These are phyloP conservation scores for Drosophila bifasciata DNA, from an alignment of 1,140 invertebrate genomes.

Conservation along the genomic window DNA sequence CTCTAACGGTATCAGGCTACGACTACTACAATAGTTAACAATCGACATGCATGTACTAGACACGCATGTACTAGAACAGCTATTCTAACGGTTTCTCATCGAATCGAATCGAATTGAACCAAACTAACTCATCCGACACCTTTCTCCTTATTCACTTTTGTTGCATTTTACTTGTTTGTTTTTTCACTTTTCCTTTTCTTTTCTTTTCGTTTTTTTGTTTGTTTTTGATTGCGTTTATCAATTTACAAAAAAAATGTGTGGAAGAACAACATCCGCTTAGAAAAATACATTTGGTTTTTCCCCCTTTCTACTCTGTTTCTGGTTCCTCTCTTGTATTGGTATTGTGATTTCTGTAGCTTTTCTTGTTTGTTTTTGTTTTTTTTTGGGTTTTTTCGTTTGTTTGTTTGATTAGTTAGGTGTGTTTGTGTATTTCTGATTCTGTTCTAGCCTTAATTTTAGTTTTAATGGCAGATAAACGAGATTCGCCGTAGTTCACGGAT, in stretches of 20 bases:
- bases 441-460: conserved; percentile 43
- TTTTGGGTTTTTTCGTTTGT: conserved; percentile 11
- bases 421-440: conserved; percentile 4
- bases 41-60: conserved; percentile 30
- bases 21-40: conserved; percentile 60
- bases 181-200: conserved; percentile 1
- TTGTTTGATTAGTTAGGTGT: no score
- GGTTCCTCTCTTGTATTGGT: background rate
- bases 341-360: conserved; percentile 3
- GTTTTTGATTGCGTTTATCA: conserved; percentile 12
- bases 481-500: conserved; percentile 46
- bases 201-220: conserved; percentile 10
- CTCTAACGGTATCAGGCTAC: conserved; percentile 30
- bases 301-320: no score
- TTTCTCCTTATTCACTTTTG: conserved; percentile 9
- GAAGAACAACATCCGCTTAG: conserved; percentile 48
- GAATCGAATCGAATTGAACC: no score
- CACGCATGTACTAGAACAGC: conserved; percentile 7
- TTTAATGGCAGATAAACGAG: conserved; percentile 69
- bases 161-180: conserved; percentile 7
- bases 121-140: background rate
- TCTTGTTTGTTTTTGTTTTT: background rate
- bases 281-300: conserved; percentile 60
- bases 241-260: conserved; percentile 36
- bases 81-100: conserved; percentile 14